Evolutionary conservation across 2,888 invertebrate genomes (phyloP).

Genomic region (Hecatera dysodea): DNA sequence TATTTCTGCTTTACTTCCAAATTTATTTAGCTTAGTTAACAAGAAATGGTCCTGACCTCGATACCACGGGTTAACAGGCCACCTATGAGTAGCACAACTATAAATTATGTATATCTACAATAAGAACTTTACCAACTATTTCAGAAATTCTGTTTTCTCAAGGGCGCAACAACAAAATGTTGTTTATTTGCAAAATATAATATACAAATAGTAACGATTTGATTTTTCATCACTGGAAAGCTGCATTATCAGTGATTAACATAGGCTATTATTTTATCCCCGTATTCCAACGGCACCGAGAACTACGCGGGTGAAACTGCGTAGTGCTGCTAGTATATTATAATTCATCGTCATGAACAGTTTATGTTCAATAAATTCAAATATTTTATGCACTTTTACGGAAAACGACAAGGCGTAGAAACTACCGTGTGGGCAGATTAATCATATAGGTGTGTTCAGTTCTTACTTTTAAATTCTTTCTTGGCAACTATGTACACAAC

Average conservation of each 20-base stretch:
- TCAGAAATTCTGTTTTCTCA: conserved; percentile 46
- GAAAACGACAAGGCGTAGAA: conserved; percentile 42
- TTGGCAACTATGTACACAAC: conserved; percentile 41
- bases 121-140: conserved; percentile 39
- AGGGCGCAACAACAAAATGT: conserved; percentile 23
- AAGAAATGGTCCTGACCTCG: conserved; percentile 24
- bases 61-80: conserved; percentile 22
- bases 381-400: conserved; percentile 59
- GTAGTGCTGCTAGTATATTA: too few species aligned
- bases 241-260: too few species aligned
- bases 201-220: too few species aligned
- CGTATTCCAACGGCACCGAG: too few species aligned
- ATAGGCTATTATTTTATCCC: too few species aligned
- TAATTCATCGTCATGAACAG: conserved; percentile 30
- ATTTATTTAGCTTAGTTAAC: conserved; percentile 30
- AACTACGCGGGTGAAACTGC: too few species aligned
- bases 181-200: conserved; percentile 32
- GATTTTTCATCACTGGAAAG: too few species aligned
- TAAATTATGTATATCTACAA: conserved; percentile 37
- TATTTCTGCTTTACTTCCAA: conserved; percentile 12
- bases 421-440: conserved; percentile 54
- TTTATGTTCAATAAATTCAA: conserved; percentile 21
- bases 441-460: conserved; percentile 37
- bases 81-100: conserved; percentile 33
- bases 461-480: conserved; percentile 52